Base-by-base conservation (phyloP, 2,888 invertebrate species). In the Pachydiplax longipennis region DNA sequence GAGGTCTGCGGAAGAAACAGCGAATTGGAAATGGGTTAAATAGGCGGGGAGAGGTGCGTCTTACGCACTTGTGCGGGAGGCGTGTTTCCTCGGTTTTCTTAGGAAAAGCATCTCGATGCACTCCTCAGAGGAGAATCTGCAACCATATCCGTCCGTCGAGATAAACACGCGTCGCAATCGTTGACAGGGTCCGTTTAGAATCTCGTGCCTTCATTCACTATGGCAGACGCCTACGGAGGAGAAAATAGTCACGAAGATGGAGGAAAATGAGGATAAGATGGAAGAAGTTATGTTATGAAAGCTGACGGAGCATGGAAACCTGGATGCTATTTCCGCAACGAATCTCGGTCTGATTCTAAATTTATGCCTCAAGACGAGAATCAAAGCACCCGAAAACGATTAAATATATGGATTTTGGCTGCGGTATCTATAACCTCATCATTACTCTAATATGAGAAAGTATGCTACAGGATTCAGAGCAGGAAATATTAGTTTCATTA, bases 1-100 rank as follows among this genome's bases (percentile, higher is more conserved):
- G 73, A 18, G 91, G 82, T 65, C 91, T 91, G 83, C 25, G 48
- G 44, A 48, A 87, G 87, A 81, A 81, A 18, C 37, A 40, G 40
- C 22, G 40, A 22, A 44, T 81, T 44, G n/a, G 37, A 40, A 37
- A 18, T 10, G 81, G 31, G 81, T 81, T 40, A 44, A 48, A 25
- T 15, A 44, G 82, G 82, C 37, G 37, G 3, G 22, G 40, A 40
- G 81, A 18, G 37, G 37, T 15, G 80, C 31, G 80, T 35, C 81
- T 22, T 37, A 13, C 37, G 37, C 81, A 22, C 81, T 81, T 40
- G 31, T 0, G 22, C 65, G 65, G 65, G 65, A n/a, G n/a, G 65
- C 25, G 8, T 65, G 65, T 25, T 22, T 65, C 5, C 65, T 22
- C 25, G n/a, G 6, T 65, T n/a, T 65, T n/a, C 5, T 5, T n/a